Conservation (phyloP, 92 coral and sea anemone genomes). For the Palythoa grandis region DNA sequence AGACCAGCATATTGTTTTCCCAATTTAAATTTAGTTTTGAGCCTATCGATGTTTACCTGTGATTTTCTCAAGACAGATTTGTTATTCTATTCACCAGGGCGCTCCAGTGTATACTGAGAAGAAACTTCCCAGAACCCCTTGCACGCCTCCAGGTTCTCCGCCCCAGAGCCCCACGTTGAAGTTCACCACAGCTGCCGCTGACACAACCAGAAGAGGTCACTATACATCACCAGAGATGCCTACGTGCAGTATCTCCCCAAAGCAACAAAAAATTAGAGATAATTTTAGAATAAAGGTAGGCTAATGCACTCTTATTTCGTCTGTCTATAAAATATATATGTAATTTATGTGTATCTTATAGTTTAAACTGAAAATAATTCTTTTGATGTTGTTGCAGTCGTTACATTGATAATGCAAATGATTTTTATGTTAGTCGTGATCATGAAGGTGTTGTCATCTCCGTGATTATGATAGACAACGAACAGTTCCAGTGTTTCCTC, state of each 20-base stretch:
- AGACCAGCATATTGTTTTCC: no score
- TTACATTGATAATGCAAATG: no score
- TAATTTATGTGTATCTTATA: not conserved
- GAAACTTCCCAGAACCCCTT: slow-evolving; percentile 83
- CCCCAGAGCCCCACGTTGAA: slow-evolving; percentile 91
- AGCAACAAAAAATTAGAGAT: slow-evolving; percentile 74
- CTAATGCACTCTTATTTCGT: not conserved
- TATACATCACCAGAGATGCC: slow-evolving; percentile 57
- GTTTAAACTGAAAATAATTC: not conserved
- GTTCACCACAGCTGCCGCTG: slow-evolving; percentile 97
- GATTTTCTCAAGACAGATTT: not conserved
- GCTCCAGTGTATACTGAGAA: slow-evolving; percentile 49
- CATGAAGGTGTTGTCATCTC: no score
- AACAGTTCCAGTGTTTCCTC: no score
- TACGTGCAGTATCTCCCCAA: slow-evolving; percentile 53
- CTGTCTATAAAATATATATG: not conserved
- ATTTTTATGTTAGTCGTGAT: no score
- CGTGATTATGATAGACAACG: no score
- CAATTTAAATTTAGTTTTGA: no score
- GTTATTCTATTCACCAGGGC: not conserved
- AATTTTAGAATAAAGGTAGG: slow-evolving; percentile 90
- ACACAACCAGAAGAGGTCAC: slow-evolving; percentile 78
- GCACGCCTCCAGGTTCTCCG: slow-evolving; percentile 98
- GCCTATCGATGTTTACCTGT: not conserved
- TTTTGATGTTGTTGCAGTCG: no score